phyloP scores from a whole-genome alignment of 2,113 vertebrate genomes.

The Axis porcinus region DNA sequence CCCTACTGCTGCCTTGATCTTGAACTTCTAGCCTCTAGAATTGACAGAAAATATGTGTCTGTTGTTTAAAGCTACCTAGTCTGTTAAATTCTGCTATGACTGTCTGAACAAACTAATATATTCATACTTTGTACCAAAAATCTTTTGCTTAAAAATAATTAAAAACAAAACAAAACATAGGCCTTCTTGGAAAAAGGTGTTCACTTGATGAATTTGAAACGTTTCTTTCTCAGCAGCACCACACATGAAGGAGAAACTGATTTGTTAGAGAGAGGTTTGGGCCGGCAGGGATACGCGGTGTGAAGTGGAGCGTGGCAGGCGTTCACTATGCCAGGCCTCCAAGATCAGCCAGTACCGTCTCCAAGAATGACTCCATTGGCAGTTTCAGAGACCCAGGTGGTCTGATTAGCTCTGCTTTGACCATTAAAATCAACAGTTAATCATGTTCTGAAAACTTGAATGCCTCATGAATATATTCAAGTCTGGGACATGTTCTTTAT shows the following conservation, averaged over 20 bases:
- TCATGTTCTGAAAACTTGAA: background rate
- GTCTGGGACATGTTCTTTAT: background rate
- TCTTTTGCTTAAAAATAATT: background rate
- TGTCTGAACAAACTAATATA: background rate
- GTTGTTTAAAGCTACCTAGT: background rate
- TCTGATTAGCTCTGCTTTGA: background rate
- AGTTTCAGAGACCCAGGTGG: background rate
- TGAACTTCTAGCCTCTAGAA: background rate
- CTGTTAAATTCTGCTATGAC: background rate
- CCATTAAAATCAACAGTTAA: background rate
- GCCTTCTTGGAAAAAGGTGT: background rate
- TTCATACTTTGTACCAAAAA: background rate
- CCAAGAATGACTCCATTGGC: background rate
- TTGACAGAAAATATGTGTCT: background rate
- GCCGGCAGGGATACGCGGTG: rapidly evolving
- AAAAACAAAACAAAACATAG: background rate
- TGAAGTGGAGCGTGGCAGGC: background rate
- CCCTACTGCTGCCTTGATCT: background rate
- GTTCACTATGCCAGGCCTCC: background rate
- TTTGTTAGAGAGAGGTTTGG: background rate
- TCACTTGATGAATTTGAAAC: background rate
- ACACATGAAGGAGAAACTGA: background rate
- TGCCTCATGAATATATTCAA: background rate
- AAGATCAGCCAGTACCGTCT: rapidly evolving
- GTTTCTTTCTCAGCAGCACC: background rate